Evolutionary conservation across 2,797 vertebrate genomes (phyloP), one percentile per base, ranked within the genome.

Genomic region (Sternarchorhynchus goeldii): DNA sequence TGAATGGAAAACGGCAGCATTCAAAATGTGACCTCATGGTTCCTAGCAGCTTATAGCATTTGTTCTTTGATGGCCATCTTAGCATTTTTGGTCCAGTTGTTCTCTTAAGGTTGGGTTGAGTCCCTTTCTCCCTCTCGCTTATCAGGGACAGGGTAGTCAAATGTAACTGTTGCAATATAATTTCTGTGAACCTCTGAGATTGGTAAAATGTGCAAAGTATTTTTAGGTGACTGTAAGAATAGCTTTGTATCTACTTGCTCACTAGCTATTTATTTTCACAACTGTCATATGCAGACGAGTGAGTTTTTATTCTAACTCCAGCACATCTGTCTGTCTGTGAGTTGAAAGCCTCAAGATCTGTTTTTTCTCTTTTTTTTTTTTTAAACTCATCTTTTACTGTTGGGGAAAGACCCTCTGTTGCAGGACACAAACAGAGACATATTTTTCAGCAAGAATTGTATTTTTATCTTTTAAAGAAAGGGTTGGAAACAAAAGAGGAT

Each of bases 391-490:
- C 31, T 74, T 67, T 66, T 78, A 45, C 29, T 4, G 72, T 67
- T 73, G 29, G 53, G 25, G n/a, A 72, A 68, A 65, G 58, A 31
- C 20, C 60, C 72, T 77, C 81, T 81, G 75, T 80, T 85, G 80
- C 82, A 50, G 81, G 74, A 79, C 60, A 75, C 71, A 65, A 75
- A 76, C 75, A 75, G 81, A 83, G 75, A 63, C 81, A 66, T 83
- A 77, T 85, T 86, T 87, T 87, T 81, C 76, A 74, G 75, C 45
- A 41, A 80, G 62, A 69, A 82, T 81, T 60, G 81, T 88, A 84
- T 86, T 91, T 90, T 90, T 82, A 73, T 90, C 86, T 88, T 25
- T 87, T 85, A 86, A 82, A 77, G 45, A 39, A 79, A 73, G 67
- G 41, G 66, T 60, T 60, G 62, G 70, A 56, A 73, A 45, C 12